Base-by-base conservation (phyloP, 2,888 invertebrate species). In the Crematogaster levior region DNA sequence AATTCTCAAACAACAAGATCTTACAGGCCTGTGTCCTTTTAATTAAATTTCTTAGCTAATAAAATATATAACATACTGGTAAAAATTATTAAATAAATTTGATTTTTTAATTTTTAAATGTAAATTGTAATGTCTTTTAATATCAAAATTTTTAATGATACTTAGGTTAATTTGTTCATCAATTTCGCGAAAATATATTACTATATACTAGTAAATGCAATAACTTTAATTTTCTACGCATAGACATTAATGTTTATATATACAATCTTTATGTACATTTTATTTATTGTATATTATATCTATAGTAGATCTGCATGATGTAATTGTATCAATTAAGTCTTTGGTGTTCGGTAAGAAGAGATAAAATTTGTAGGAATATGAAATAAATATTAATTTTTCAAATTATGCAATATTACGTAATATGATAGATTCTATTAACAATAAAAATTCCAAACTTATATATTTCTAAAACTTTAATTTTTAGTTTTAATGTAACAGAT, bases 51-150 rank as follows among this genome's bases (percentile, higher is more conserved):
- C 10, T 34, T 18, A 18, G 6, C 0, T 56, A 56, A 40, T 70
- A 70, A 15, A n/a, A n/a, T n/a, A n/a, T n/a, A 37, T 37, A 37
- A 70, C 15, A 53, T 9, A 34, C 6, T 27, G 2, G 27, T 12
- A n/a, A 48, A 66, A 48, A 46, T n/a, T 0, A 46, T 46, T 66
- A 27, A 66, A 46, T 21, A 27, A 30, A 75, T 18, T 48, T 27
- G 37, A 56, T 24, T 65, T 7, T 43, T 46, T 12, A 75, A n/a
- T 37, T 51, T 24, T 80, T 87, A 21, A 21, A n/a, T 12, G 2
- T 53, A 40, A 63, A 65, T n/a, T 34, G 34, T 34, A 34, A 34
- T 34, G 6, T 53, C 24, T 43, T 18, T 24, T 10, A 30, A 66
- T 65, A 46, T 43, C 24, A 18, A 27, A 65, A 9, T 48, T 51